Evolutionary conservation across 2,888 invertebrate genomes (phyloP), one percentile per base, ranked within the genome.

Genomic region (Caenorhabditis sp.): DNA sequence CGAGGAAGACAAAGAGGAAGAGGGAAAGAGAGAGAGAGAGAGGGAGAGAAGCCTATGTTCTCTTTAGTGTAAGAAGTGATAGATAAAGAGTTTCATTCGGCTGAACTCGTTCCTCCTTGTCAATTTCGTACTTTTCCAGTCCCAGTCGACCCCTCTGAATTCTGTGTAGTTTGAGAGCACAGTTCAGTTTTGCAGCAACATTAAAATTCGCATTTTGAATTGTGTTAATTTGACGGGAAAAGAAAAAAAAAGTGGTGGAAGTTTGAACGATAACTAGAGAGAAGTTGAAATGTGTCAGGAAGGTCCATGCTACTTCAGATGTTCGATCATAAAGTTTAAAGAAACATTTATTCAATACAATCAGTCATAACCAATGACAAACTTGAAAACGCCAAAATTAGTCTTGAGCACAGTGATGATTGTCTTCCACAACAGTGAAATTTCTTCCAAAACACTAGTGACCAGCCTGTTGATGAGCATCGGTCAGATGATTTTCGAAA

Each of bases 281-380:
- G 35, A 35, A 35, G 35, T 13, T 3, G 35, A 30, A n/a, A n/a
- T n/a, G n/a, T n/a, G n/a, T n/a, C n/a, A n/a, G n/a, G n/a, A n/a
- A n/a, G n/a, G n/a, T n/a, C n/a, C n/a, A n/a, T n/a, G n/a, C n/a
- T n/a, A n/a, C n/a, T n/a, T n/a, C n/a, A n/a, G n/a, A n/a, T n/a
- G n/a, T n/a, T n/a, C n/a, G n/a, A n/a, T 30, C 30, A 30, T 17
- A 43, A 43, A 17, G 17, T 1, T 22, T 5, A 1, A 4, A n/a
- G 37, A 30, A 3, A 45, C 17, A 15, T 65, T 65, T 22, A 65
- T 61, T 50, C 6, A 9, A 32, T 41, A 52, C 17, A 30, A 1
- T 48, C 24, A 65, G n/a, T 65, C 65, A 46, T 48, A 65, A 11
- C 65, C 65, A 39, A 65, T 45, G 20, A 65, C 48, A 13, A 65